Evolutionary conservation across 2,888 invertebrate species (phyloP), one percentile per base, ranked within the genome.

Genomic region (Labia minor): DNA sequence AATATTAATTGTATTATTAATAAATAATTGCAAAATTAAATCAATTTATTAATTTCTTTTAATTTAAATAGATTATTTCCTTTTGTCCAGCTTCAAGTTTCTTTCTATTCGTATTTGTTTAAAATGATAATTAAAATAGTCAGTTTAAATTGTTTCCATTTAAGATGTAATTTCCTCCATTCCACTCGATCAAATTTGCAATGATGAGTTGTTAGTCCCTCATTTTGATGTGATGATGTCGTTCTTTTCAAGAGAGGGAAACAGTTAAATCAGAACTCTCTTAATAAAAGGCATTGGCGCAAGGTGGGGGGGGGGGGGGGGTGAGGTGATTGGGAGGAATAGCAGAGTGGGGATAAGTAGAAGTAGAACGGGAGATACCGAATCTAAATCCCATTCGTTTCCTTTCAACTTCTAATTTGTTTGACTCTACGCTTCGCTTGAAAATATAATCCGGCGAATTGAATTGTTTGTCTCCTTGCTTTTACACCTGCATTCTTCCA

Each of bases 211-310:
- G 49, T 49, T 49, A 49, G 49, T 49, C 49, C 3, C 49, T 49
- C 49, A 49, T 49, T 49, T 49, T 49, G 49, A 49, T 49, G 49
- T 49, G 49, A 49, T 49, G 49, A 49, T 49, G 49, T 49, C 49
- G 49, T 49, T 49, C 49, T 49, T 49, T 49, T 49, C 49, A 49
- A 49, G 49, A 49, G 49, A 49, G 49, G 49, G 2, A 49, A 49
- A 14, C 16, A 49, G 49, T 49, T 49, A 49, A 49, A 49, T 49
- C 49, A 49, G 49, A 49, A 16, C 49, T 49, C 49, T 49, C 49
- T 49, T 49, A 49, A 49, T 49, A 49, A n/a, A 49, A 49, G 16
- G 49, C 2, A 49, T n/a, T 11, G 11, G 33, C 6, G 33, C 16
- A 16, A 2, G 49, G 49, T 3, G 49, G n/a, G 49, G 49, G 49